Percentiles rank a stretch among this genome's conserved stretches.
Evolutionary conservation across 2,797 vertebrate species (phyloP).

Genomic region (Diplodus puntazzo): DNA sequence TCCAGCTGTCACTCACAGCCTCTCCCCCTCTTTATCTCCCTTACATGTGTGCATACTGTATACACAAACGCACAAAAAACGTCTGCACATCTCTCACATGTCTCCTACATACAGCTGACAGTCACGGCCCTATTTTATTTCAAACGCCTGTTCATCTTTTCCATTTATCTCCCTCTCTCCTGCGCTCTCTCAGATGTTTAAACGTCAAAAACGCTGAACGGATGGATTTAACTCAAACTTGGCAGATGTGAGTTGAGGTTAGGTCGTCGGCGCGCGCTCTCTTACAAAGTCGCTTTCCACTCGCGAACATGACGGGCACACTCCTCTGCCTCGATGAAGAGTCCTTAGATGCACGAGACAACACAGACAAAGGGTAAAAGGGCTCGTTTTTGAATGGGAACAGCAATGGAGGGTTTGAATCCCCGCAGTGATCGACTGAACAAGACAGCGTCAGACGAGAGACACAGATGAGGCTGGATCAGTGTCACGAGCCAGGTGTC

Average conservation of each 20-base stretch:
- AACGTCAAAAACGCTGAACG: background rate
- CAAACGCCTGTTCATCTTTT: slow-evolving; percentile 22
- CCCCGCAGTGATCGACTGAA: background rate
- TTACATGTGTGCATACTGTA: slow-evolving; percentile 30
- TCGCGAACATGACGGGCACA: slow-evolving; percentile 1
- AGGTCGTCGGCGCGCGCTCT: background rate
- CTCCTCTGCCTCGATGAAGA: background rate
- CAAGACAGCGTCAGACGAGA: background rate
- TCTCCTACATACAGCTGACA: background rate
- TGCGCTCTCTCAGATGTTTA: slow-evolving; percentile 11
- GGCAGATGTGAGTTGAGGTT: slow-evolving; percentile 4
- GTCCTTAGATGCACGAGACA: background rate
- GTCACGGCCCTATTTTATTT: slow-evolving; percentile 22
- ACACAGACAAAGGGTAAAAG: background rate
- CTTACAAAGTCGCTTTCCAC: slow-evolving; percentile 1
- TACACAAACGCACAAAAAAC: slow-evolving; percentile 12
- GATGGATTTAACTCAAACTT: background rate
- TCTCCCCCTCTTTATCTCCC: slow-evolving; percentile 51
- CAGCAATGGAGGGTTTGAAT: background rate
- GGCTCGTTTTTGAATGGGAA: background rate
- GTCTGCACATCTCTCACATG: background rate
- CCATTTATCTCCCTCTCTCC: background rate
- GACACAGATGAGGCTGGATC: background rate
- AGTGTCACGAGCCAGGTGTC: background rate
- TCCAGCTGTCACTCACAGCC: slow-evolving; percentile 60